Evolutionary conservation across 1,140 invertebrate genomes (phyloP).

Genomic region (Gryllus bimaculatus): DNA sequence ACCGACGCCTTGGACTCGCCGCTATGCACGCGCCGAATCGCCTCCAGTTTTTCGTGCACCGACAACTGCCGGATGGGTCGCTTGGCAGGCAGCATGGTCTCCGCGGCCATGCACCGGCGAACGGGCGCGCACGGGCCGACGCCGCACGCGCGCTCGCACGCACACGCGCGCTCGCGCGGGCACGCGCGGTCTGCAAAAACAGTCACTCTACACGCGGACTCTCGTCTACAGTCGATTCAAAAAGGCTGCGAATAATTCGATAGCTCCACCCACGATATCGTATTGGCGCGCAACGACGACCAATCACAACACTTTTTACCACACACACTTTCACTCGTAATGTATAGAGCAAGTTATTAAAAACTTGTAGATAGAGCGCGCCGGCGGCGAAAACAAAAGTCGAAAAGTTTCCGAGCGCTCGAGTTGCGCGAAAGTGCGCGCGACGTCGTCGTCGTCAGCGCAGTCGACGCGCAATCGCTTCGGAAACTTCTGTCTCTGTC

Average conservation of each 20-base stretch:
- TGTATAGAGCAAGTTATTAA: constrained; percentile 15
- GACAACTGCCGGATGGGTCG: constrained; percentile 46
- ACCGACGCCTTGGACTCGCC: constrained; percentile 75
- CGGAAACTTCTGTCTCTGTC: neutral
- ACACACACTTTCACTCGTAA: constrained; percentile 17
- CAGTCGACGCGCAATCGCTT: neutral
- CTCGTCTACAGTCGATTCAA: constrained; percentile 6
- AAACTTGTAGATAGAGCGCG: constrained; percentile 8
- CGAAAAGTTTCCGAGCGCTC: neutral
- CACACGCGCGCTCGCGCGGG: too few relatives aligned
- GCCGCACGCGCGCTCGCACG: neutral
- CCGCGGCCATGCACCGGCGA: constrained; percentile 10
- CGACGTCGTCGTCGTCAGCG: neutral
- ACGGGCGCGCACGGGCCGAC: too few relatives aligned
- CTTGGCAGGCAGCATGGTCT: constrained; percentile 20
- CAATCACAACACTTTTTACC: constrained; percentile 20
- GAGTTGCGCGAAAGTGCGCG: constrained; percentile 2
- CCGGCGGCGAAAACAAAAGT: constrained; percentile 8
- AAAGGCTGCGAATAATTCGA: constrained; percentile 16
- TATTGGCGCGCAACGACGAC: constrained; percentile 16
- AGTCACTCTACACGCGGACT: neutral
- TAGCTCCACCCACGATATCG: constrained; percentile 14
- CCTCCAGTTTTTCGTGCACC: constrained; percentile 64
- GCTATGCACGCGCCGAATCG: constrained; percentile 66
- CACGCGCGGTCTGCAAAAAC: neutral